These are phyloP conservation scores for Ifrita kowaldi DNA, from an alignment of 2,113 vertebrate species.

Conservation along the genomic window DNA sequence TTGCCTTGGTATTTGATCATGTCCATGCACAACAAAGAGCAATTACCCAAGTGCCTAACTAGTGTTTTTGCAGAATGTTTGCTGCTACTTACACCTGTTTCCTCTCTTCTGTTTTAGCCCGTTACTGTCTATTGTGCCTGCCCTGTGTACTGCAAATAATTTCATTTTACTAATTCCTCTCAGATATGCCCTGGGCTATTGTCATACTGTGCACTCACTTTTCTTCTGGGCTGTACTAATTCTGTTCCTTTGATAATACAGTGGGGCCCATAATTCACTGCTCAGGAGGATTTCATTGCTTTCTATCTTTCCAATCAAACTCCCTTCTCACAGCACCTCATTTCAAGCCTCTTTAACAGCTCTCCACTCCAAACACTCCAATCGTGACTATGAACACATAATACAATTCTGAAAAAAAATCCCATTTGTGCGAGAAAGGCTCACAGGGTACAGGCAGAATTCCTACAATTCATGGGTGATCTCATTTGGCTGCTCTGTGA, in stretches of 20 bases:
- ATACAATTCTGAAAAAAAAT: not conserved
- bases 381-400: not conserved
- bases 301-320: conserved; percentile 41
- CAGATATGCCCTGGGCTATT: conserved; percentile 23
- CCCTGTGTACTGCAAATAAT: not conserved
- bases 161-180: conserved; percentile 54
- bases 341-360: conserved; percentile 50
- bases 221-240: conserved; percentile 37
- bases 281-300: not conserved
- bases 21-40: not conserved
- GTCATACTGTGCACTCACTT: conserved; percentile 18
- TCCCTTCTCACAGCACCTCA: conserved; percentile 45
- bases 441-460: not conserved
- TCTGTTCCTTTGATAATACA: conserved; percentile 15
- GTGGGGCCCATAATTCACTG: not conserved
- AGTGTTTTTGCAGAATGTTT: not conserved
- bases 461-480: not conserved
- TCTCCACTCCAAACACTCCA: conserved; percentile 33
- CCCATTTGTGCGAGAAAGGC: not conserved
- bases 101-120: not conserved
- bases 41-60: not conserved
- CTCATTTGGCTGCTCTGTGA: not conserved
- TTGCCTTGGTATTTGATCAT: not conserved
- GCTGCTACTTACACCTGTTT: not conserved
- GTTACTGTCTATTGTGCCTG: not conserved